These are phyloP conservation scores for Apodemia hepburni DNA, from an alignment of 2,888 invertebrate genomes.

Conservation along the genomic window DNA sequence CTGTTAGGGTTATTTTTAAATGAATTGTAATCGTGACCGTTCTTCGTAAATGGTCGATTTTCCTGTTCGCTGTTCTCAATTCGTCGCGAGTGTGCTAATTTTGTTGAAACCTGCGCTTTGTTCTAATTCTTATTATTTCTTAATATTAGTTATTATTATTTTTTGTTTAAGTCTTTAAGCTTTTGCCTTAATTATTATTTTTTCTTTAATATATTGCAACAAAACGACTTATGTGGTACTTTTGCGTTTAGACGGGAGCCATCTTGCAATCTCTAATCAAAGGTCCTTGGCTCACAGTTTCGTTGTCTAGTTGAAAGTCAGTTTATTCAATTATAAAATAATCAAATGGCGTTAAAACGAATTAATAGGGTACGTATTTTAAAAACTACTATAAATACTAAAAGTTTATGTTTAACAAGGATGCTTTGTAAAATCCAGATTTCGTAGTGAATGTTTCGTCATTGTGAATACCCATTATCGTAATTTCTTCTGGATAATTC, in stretches of 20 bases:
- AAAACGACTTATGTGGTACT: constrained; percentile 85
- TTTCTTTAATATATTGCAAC: constrained; percentile 59
- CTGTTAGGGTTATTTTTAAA: constrained; percentile 22
- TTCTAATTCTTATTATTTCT: constrained; percentile 63
- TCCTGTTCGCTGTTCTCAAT: constrained; percentile 77
- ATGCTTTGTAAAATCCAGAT: constrained; percentile 67
- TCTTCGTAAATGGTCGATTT: constrained; percentile 74
- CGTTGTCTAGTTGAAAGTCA: constrained; percentile 90
- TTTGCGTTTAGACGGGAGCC: constrained; percentile 90
- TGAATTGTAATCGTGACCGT: constrained; percentile 47
- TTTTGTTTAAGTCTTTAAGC: constrained; percentile 60
- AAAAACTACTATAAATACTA: constrained; percentile 48
- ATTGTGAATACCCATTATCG: constrained; percentile 83
- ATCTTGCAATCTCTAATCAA: constrained; percentile 93
- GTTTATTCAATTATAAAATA: constrained; percentile 85
- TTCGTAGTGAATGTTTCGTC: constrained; percentile 81
- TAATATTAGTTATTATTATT: constrained; percentile 74
- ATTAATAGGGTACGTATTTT: constrained; percentile 93
- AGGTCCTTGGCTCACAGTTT: constrained; percentile 91
- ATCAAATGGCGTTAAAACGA: constrained; percentile 97
- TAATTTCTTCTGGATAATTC: constrained; percentile 80
- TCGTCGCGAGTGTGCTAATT: constrained; percentile 69
- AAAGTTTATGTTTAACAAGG: constrained; percentile 42
- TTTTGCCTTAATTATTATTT: constrained; percentile 51
- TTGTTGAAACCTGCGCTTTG: constrained; percentile 60